These are phyloP conservation scores for Sanderia malayensis DNA, from an alignment of 30 jellyfish, hydroid and myxozoan genomes.

Conservation along the genomic window DNA sequence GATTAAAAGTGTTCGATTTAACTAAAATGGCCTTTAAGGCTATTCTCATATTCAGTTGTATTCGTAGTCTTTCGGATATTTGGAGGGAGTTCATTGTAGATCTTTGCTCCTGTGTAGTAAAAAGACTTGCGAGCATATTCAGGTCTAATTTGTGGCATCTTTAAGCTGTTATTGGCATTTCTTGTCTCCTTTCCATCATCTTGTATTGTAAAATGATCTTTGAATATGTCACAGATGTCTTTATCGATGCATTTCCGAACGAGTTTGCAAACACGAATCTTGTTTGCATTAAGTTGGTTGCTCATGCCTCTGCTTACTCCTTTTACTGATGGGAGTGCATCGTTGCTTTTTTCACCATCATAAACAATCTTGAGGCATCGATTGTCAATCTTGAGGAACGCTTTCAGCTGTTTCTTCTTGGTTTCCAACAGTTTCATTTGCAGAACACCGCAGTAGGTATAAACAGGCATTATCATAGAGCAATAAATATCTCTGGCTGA, in stretches of 20 bases:
- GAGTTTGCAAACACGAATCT: slow-evolving; percentile 51
- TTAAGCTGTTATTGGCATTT: slow-evolving; percentile 49
- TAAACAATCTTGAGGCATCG: slow-evolving; percentile 55
- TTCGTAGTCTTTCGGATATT: background rate
- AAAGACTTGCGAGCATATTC: slow-evolving; percentile 56
- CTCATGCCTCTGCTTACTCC: slow-evolving; percentile 40
- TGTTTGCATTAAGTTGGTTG: slow-evolving; percentile 44
- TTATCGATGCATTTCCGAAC: slow-evolving; percentile 55
- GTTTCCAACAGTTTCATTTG: slow-evolving; percentile 59
- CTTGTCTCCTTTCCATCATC: slow-evolving; percentile 48
- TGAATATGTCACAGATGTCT: slow-evolving; percentile 53
- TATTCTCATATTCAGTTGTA: background rate
- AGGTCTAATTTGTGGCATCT: slow-evolving; percentile 31
- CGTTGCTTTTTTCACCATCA: slow-evolving; percentile 50
- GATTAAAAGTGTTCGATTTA: slow-evolving; percentile 11
- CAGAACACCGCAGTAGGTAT: slow-evolving; percentile 68
- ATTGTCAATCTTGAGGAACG: slow-evolving; percentile 38
- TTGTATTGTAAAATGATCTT: slow-evolving; percentile 54
- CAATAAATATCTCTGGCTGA: slow-evolving; percentile 54
- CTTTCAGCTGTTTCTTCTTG: slow-evolving; percentile 58
- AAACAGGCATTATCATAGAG: slow-evolving; percentile 66
- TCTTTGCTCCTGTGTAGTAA: slow-evolving; percentile 53
- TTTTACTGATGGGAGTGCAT: too few species aligned
- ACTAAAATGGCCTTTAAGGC: slow-evolving; percentile 21
- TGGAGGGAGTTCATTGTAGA: slow-evolving; percentile 17